Percentiles rank a stretch among this genome's conserved stretches.
phyloP scores from a whole-genome alignment of 2,113 vertebrate genomes.

The Periophthalmodon schlosseri region DNA sequence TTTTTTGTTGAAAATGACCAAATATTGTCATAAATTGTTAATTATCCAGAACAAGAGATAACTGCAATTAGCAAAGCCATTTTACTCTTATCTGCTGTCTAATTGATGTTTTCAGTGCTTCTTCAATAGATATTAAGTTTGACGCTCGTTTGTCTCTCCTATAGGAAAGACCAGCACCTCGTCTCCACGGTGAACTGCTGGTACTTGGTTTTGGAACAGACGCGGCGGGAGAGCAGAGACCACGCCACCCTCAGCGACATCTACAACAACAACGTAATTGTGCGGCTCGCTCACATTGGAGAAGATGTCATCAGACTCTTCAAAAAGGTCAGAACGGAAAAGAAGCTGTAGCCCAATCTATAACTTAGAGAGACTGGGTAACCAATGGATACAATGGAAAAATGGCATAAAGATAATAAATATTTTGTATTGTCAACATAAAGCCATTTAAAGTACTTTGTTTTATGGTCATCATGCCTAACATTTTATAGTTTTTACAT shows the following conservation, averaged over 20 bases:
- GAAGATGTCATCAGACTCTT: conserved; percentile 99
- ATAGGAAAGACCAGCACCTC: conserved; percentile 95
- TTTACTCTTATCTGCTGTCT: neutral
- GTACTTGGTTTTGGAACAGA: conserved; percentile 97
- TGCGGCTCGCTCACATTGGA: conserved; percentile 93
- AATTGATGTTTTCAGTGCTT: neutral
- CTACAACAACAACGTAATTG: conserved; percentile 98
- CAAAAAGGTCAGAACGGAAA: conserved; percentile 87
- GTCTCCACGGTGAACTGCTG: conserved; percentile 97
- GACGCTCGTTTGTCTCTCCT: conserved; percentile 12
- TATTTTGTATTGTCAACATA: neutral
- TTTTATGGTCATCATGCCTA: neutral
- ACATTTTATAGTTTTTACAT: too few relatives aligned
- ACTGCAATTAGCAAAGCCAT: neutral
- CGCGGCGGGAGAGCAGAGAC: conserved; percentile 92
- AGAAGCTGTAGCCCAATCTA: conserved; percentile 30
- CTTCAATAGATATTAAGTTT: neutral
- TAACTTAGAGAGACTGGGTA: conserved; percentile 20
- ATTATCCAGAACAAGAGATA: neutral
- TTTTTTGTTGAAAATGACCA: neutral
- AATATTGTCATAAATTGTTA: neutral
- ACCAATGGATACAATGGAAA: conserved; percentile 24
- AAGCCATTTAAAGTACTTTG: neutral
- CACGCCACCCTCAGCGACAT: conserved; percentile 96
- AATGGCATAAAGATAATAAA: conserved; percentile 2